Evolutionary conservation across 2,888 invertebrate genomes (phyloP).

Genomic region (Bugulina stolonifera): DNA sequence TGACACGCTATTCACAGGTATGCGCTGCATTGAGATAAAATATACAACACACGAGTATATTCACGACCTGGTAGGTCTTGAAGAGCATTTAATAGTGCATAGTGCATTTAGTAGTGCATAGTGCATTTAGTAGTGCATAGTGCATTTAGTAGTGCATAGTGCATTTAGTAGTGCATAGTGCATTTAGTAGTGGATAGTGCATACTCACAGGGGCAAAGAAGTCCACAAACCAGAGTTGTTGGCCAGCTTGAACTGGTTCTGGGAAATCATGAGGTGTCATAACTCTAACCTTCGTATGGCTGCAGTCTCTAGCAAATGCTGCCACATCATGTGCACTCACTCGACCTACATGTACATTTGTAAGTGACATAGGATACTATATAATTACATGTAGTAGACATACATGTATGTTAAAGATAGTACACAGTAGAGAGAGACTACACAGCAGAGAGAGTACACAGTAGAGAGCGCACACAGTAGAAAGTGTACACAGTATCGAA

Average conservation of each 20-base stretch:
- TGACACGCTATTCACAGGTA: too few species aligned
- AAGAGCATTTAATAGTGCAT: too few species aligned
- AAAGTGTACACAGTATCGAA: too few species aligned
- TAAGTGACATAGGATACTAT: neutral
- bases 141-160: too few species aligned
- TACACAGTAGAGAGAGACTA: neutral
- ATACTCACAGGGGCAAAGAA: slow-evolving; percentile 65
- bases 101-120: too few species aligned
- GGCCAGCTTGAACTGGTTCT: slow-evolving; percentile 37
- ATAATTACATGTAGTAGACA: neutral
- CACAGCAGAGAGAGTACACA: slow-evolving; percentile 26
- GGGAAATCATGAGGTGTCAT: slow-evolving; percentile 59
- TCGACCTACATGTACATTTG: too few species aligned
- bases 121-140: too few species aligned
- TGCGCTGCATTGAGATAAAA: too few species aligned
- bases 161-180: too few species aligned
- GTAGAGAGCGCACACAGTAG: neutral
- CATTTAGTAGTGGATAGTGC: too few species aligned
- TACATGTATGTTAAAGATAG: neutral
- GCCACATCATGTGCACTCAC: slow-evolving; percentile 56
- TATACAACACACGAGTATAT: too few species aligned
- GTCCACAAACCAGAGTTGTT: slow-evolving; percentile 63
- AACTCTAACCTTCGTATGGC: slow-evolving; percentile 48
- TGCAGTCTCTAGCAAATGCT: slow-evolving; percentile 63
- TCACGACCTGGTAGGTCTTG: too few species aligned